Percentiles rank a stretch among this genome's conserved stretches.
Evolutionary conservation across 2,113 vertebrate genomes (phyloP).

Genomic region (Melospiza melodia): DNA sequence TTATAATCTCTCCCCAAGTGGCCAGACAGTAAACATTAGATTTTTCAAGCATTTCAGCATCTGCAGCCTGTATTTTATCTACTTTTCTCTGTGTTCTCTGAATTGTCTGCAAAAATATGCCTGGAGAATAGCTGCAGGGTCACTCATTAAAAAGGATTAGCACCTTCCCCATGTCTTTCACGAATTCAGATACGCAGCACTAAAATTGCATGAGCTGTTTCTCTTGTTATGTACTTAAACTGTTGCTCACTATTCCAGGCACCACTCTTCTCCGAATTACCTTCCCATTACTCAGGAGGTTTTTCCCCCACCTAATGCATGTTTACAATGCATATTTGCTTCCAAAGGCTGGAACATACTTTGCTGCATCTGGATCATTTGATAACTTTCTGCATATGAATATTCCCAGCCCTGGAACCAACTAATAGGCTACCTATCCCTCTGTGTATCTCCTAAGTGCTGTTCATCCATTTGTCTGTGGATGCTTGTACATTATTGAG

Average conservation of each 20-base stretch:
- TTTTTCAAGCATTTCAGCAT: neutral
- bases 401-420: neutral
- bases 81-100: neutral
- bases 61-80: neutral
- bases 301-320: neutral
- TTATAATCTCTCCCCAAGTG: neutral
- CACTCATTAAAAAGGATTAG: neutral
- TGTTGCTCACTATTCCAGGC: neutral
- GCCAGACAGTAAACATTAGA: neutral
- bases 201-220: neutral
- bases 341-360: neutral
- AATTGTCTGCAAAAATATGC: neutral
- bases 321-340: neutral
- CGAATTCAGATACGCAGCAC: neutral
- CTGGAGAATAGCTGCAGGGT: neutral
- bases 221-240: neutral
- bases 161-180: neutral
- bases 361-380: neutral
- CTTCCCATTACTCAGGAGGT: neutral
- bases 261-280: neutral
- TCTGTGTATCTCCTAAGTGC: neutral
- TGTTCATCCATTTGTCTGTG: neutral
- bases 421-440: neutral
- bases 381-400: neutral
- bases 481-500: neutral